A percentile compares a stretch with the other conserved stretches of the same genome.
Evolutionary conservation across 2,113 vertebrate species (phyloP).

Genomic region (Tympanuchus pallidicinctus): DNA sequence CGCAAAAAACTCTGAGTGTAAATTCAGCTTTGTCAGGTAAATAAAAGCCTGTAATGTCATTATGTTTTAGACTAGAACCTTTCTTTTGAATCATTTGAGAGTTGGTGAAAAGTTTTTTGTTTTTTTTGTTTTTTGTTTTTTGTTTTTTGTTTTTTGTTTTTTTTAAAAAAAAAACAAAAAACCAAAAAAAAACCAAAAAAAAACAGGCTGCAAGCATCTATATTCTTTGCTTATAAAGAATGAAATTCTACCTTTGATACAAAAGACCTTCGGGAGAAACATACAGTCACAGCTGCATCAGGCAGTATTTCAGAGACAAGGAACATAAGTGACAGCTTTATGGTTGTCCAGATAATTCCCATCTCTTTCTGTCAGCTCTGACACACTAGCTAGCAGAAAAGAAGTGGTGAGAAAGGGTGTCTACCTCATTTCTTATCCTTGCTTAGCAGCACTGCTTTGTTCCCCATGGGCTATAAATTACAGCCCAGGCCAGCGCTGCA

Average conservation of each 20-base stretch:
- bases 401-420: not conserved
- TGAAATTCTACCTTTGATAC: not conserved
- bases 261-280: constrained; percentile 1
- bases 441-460: not conserved
- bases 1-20: not conserved
- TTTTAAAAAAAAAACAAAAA: not conserved
- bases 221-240: not conserved
- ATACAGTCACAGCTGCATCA: not conserved
- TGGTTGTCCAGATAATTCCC: not conserved
- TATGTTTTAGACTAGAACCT: not conserved
- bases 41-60: not conserved
- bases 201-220: not conserved
- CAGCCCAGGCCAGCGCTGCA: not conserved
- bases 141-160: not conserved
- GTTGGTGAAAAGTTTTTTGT: not conserved
- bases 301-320: not conserved
- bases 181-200: no score
- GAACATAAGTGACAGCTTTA: not conserved
- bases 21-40: not conserved
- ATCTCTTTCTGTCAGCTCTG: not conserved
- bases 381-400: not conserved
- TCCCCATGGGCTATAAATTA: not conserved
- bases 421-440: not conserved
- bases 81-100: not conserved
- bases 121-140: no score